Percentiles rank a stretch among this genome's conserved stretches.
Conservation (phyloP, 2,113 vertebrate species). For the Pituophis catenifer region DNA sequence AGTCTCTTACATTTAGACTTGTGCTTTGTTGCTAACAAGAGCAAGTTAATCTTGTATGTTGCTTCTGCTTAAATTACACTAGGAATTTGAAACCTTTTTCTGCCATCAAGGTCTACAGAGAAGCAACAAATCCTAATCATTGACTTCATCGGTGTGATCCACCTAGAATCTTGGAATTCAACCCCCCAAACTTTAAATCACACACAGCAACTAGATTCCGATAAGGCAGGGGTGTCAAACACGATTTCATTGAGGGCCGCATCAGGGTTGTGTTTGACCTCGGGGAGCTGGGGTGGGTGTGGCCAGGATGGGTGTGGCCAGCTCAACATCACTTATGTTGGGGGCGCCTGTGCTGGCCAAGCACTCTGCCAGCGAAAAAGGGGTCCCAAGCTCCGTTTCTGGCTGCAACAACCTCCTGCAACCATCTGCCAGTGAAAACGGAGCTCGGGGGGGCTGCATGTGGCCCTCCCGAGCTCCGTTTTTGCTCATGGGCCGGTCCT, state of each 20-base stretch:
- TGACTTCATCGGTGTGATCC: slow-evolving; percentile 19
- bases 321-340: too few relatives aligned
- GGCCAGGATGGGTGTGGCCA: too few relatives aligned
- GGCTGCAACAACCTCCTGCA: too few relatives aligned
- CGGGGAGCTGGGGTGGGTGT: too few relatives aligned
- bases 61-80: not conserved
- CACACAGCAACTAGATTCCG: slow-evolving; percentile 55
- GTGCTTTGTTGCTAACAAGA: not conserved
- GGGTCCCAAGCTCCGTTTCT: too few relatives aligned
- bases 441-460: too few relatives aligned
- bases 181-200: slow-evolving; percentile 58
- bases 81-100: slow-evolving; percentile 21
- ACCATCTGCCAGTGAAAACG: too few relatives aligned
- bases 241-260: too few relatives aligned
- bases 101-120: slow-evolving; percentile 17
- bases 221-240: not conserved
- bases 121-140: slow-evolving; percentile 26
- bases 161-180: slow-evolving; percentile 56
- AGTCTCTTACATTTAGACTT: not conserved
- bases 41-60: slow-evolving; percentile 25
- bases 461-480: not conserved
- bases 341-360: too few relatives aligned
- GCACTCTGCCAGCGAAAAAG: too few relatives aligned
- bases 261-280: too few relatives aligned
- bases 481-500: too few relatives aligned